Evolutionary conservation across 2,888 invertebrate genomes (phyloP).

Genomic region (Caenorhabditis becei): DNA sequence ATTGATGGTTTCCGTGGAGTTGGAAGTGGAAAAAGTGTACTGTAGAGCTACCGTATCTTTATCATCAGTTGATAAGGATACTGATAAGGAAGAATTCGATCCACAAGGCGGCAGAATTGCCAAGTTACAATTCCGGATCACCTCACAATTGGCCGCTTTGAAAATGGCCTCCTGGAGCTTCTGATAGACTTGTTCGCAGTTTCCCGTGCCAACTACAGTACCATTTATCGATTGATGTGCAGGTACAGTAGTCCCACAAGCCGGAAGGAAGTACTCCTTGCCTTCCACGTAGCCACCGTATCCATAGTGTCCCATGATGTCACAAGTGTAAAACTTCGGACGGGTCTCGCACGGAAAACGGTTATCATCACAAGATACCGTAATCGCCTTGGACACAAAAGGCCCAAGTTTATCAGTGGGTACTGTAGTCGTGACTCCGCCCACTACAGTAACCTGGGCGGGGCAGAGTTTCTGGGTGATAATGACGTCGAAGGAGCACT

Average conservation of each 20-base stretch:
- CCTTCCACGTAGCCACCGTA: constrained; percentile 39
- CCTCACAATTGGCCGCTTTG: constrained; percentile 27
- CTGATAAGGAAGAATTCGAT: not conserved
- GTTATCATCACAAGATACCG: constrained; percentile 31
- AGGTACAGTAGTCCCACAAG: constrained; percentile 37
- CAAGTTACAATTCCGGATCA: constrained; percentile 7
- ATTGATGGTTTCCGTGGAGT: constrained; percentile 16
- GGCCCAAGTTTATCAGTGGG: not conserved
- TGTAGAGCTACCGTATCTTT: constrained; percentile 28
- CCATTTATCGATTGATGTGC: constrained; percentile 47
- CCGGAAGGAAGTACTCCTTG: constrained; percentile 34
- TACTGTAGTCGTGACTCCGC: not conserved
- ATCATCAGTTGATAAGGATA: not conserved
- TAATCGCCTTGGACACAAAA: not conserved
- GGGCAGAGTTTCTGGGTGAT: constrained; percentile 48
- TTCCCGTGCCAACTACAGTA: constrained; percentile 43
- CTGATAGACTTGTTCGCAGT: constrained; percentile 26
- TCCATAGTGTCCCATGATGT: constrained; percentile 50
- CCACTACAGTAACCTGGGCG: constrained; percentile 5
- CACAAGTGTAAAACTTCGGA: constrained; percentile 50
- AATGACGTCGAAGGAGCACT: constrained; percentile 58
- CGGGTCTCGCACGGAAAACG: constrained; percentile 21
- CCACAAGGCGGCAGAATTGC: constrained; percentile 27
- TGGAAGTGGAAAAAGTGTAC: constrained; percentile 43
- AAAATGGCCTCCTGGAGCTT: constrained; percentile 24